Evolutionary conservation across 2,888 invertebrate species (phyloP).

Genomic region (Hofmannophila pseudospretella): DNA sequence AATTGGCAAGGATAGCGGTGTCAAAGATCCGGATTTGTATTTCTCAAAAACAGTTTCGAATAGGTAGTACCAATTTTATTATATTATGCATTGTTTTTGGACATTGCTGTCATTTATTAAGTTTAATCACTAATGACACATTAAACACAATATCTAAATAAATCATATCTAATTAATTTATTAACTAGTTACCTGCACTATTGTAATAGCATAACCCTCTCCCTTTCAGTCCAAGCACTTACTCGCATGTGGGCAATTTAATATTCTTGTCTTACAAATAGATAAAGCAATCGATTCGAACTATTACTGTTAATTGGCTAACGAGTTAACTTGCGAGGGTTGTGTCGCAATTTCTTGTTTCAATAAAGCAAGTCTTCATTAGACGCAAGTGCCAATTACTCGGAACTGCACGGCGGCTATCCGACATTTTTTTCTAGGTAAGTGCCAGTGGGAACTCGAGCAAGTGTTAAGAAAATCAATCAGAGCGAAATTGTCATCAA

Average conservation of each 20-base stretch:
- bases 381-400: conserved; percentile 44
- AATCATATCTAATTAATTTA: too few relatives aligned
- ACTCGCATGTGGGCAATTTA: conserved; percentile 16
- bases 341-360: conserved; percentile 62
- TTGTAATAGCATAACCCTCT: neutral
- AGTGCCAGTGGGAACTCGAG: conserved; percentile 50
- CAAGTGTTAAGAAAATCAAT: conserved; percentile 65
- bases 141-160: too few relatives aligned
- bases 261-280: conserved; percentile 32
- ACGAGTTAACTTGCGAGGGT: conserved; percentile 39
- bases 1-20: too few relatives aligned
- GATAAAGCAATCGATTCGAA: conserved; percentile 44
- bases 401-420: conserved; percentile 26
- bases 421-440: conserved; percentile 35
- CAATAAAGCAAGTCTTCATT: conserved; percentile 60
- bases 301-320: conserved; percentile 52
- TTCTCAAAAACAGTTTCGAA: too few relatives aligned
- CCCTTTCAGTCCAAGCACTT: neutral
- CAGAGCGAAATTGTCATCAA: conserved; percentile 28
- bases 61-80: too few relatives aligned
- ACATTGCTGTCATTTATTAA: too few relatives aligned
- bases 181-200: too few relatives aligned
- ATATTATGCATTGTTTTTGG: too few relatives aligned
- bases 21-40: too few relatives aligned
- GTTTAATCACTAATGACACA: too few relatives aligned